Evolutionary conservation across 2,113 vertebrate genomes (phyloP).

Genomic region (Triplophysa tibetana): DNA sequence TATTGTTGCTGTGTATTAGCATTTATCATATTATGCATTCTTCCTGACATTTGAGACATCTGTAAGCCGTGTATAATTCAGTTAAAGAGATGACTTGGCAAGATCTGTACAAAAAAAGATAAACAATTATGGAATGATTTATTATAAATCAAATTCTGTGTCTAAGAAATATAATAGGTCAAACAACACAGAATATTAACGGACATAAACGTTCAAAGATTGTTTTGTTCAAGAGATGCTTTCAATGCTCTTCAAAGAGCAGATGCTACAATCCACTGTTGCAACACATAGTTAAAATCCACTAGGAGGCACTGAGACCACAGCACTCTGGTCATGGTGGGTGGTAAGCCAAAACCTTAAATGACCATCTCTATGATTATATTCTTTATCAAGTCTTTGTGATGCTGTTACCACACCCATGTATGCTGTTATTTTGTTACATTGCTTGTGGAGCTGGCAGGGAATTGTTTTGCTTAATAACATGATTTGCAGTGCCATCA

Average conservation of each 20-base stretch:
- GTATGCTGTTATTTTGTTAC: background rate
- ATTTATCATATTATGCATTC: background rate
- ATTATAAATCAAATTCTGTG: background rate
- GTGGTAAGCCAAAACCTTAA: background rate
- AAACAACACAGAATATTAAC: background rate
- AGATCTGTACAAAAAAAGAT: conserved; percentile 13
- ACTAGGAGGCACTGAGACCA: conserved; percentile 72
- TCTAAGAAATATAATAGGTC: background rate
- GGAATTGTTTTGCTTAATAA: conserved; percentile 9
- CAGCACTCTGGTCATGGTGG: conserved; percentile 16
- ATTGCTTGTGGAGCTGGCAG: background rate
- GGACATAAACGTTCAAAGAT: background rate
- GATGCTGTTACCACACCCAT: background rate
- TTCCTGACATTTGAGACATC: background rate
- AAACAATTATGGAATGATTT: background rate
- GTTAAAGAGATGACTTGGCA: background rate
- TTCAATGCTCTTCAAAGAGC: background rate
- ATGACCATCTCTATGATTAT: conserved; percentile 1
- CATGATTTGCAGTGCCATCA: background rate
- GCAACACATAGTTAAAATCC: conserved; percentile 43
- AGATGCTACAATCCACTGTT: background rate
- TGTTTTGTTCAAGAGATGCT: background rate
- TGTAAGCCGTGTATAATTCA: background rate
- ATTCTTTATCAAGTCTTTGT: background rate
- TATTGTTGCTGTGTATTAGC: background rate